Evolutionary conservation across 30 jellyfish, hydroid and myxozoan genomes (phyloP).

Genomic region (Mastigias papua): DNA sequence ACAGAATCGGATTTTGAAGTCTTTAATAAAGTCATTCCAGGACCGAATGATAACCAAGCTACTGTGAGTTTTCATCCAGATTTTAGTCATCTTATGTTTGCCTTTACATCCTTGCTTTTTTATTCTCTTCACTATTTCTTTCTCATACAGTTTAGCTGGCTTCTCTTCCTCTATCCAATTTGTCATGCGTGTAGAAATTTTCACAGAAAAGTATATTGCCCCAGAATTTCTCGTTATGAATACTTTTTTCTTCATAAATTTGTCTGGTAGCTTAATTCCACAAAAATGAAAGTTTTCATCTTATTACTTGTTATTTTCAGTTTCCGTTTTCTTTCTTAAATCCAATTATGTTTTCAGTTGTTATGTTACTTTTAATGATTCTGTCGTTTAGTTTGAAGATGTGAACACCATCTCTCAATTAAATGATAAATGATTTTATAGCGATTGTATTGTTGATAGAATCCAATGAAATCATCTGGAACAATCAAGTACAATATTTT

Average conservation of each 20-base stretch:
- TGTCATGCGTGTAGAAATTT: too few species aligned
- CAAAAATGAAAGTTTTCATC: too few species aligned
- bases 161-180: too few species aligned
- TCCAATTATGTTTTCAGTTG: too few species aligned
- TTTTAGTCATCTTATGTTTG: background rate
- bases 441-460: slow-evolving; percentile 15
- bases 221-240: too few species aligned
- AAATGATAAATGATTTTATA: background rate
- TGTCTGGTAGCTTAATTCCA: too few species aligned
- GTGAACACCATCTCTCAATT: background rate
- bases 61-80: slow-evolving; percentile 31
- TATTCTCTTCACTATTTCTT: background rate
- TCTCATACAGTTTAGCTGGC: too few species aligned
- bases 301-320: too few species aligned
- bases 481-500: slow-evolving; percentile 70
- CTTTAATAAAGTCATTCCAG: slow-evolving; percentile 48
- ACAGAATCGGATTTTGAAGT: slow-evolving; percentile 43
- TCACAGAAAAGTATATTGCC: too few species aligned
- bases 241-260: too few species aligned
- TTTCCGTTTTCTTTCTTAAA: too few species aligned
- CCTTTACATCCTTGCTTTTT: background rate
- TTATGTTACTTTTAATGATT: background rate
- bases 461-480: slow-evolving; percentile 69
- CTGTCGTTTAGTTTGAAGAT: background rate
- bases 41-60: slow-evolving; percentile 38